phyloP scores from a whole-genome alignment of 2,113 vertebrate species.

The Lamprologus lemairii region DNA sequence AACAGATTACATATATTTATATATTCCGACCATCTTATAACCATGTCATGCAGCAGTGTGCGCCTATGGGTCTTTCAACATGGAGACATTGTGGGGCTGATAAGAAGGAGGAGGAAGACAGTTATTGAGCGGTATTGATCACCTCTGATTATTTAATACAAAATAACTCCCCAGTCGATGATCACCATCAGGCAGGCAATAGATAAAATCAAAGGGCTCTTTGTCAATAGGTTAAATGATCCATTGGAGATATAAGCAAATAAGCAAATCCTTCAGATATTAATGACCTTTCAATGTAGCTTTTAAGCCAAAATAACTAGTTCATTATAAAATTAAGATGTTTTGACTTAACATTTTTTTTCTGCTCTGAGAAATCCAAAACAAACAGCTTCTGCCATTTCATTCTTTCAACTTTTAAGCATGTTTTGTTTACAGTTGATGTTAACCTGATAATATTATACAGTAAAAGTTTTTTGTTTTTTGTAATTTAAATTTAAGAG shows the following conservation, averaged over 20 bases:
- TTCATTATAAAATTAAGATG: neutral
- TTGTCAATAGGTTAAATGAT: neutral
- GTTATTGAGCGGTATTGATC: slow-evolving; percentile 14
- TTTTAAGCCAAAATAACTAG: neutral
- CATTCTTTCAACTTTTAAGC: neutral
- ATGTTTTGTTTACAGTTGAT: neutral
- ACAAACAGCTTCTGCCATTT: neutral
- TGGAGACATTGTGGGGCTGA: neutral
- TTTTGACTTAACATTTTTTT: neutral
- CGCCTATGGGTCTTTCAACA: neutral
- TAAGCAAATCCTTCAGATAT: neutral
- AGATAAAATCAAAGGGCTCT: slow-evolving; percentile 3
- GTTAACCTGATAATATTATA: neutral
- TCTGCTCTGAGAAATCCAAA: neutral
- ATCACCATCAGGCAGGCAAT: neutral
- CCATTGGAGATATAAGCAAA: neutral
- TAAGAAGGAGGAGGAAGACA: neutral
- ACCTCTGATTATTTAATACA: slow-evolving; percentile 25
- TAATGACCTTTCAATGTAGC: neutral
- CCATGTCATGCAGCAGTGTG: neutral
- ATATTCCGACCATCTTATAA: neutral
- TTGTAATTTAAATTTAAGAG: neutral
- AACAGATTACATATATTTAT: neutral
- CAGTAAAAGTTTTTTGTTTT: neutral
- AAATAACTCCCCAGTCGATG: slow-evolving; percentile 29